phyloP scores from a whole-genome alignment of 2,113 vertebrate genomes.

The Edolisoma coerulescens region DNA sequence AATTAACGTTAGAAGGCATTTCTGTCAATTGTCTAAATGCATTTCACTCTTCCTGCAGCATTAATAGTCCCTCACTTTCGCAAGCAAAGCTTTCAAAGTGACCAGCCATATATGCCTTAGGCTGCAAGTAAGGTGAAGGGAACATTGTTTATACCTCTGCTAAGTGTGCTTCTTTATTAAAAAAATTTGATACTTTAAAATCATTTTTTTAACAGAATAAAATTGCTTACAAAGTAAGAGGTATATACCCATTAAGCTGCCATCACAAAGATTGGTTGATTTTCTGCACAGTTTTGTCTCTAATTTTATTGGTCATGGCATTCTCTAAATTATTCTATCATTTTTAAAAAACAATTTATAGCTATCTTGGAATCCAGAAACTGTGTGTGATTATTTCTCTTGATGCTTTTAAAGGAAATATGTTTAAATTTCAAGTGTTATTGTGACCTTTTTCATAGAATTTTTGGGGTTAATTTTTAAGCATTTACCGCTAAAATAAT shows the following conservation, averaged over 20 bases:
- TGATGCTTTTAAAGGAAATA: neutral
- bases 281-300: neutral
- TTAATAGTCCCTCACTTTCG: slow-evolving; percentile 71
- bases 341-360: neutral
- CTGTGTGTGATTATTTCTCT: neutral
- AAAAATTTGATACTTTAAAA: neutral
- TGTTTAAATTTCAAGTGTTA: neutral
- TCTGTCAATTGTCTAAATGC: slow-evolving; percentile 79
- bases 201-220: neutral
- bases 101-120: slow-evolving; percentile 1
- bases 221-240: neutral
- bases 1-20: slow-evolving; percentile 85
- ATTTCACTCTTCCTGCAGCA: slow-evolving; percentile 66
- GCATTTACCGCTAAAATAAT: neutral
- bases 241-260: neutral
- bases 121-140: neutral
- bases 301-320: neutral
- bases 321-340: neutral
- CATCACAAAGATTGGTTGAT: neutral
- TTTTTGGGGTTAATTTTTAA: neutral
- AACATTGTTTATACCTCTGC: neutral
- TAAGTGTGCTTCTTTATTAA: neutral
- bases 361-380: neutral
- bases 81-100: slow-evolving; percentile 28
- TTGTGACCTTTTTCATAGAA: neutral